A percentile compares a stretch with the other conserved stretches of the same genome.
Evolutionary conservation across 1,140 invertebrate genomes (phyloP).

Genomic region (Linepithema humile): DNA sequence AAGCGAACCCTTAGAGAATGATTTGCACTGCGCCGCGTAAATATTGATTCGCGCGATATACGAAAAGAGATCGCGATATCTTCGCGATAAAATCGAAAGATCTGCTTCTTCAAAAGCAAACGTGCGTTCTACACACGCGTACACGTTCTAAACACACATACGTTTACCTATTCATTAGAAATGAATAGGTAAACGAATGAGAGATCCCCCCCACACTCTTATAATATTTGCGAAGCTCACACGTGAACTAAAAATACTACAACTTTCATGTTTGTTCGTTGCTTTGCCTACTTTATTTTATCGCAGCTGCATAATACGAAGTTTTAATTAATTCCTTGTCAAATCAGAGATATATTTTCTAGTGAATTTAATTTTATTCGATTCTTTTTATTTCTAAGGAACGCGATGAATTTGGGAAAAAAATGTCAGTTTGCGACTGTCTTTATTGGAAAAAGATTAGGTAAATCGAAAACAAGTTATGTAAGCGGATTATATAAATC

Average conservation of each 20-base stretch:
- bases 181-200: neutral
- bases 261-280: neutral
- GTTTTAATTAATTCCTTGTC: slow-evolving; percentile 23
- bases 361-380: too few species aligned
- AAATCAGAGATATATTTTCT: too few species aligned
- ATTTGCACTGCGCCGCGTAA: neutral
- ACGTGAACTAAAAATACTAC: neutral
- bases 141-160: too few species aligned
- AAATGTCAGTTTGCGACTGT: neutral
- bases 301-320: neutral
- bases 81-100: neutral
- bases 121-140: too few species aligned
- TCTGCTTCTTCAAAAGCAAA: neutral
- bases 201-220: neutral
- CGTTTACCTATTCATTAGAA: too few species aligned
- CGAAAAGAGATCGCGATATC: neutral
- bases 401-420: neutral
- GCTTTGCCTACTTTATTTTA: neutral
- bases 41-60: slow-evolving; percentile 2
- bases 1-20: neutral
- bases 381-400: too few species aligned
- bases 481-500: slow-evolving; percentile 29
- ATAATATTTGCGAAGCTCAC: neutral
- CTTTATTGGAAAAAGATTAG: slow-evolving; percentile 43
- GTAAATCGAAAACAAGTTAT: slow-evolving; percentile 1